Evolutionary conservation across 2,888 invertebrate genomes (phyloP).

Genomic region (Eilema griseolum): DNA sequence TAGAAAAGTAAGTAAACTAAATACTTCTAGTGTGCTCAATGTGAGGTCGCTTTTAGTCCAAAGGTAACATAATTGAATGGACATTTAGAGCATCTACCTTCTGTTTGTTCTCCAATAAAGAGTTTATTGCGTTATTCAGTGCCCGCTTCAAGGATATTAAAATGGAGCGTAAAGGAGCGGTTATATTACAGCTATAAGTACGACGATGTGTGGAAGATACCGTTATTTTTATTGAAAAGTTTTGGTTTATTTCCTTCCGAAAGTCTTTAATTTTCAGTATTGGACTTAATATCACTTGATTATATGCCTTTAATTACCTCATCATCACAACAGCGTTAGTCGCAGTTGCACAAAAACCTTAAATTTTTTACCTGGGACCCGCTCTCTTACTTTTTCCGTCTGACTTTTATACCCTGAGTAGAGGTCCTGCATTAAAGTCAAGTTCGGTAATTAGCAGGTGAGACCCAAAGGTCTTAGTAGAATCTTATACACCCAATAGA

Average conservation of each 20-base stretch:
- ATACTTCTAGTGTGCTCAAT: slow-evolving; percentile 23
- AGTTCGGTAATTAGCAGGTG: no score
- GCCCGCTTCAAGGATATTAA: slow-evolving; percentile 14
- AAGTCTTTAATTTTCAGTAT: background rate
- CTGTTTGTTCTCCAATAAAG: slow-evolving; percentile 29
- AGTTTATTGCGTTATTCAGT: slow-evolving; percentile 29
- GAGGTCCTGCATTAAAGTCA: no score
- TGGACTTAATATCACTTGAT: background rate
- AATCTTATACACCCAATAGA: no score
- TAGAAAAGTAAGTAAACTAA: slow-evolving; percentile 30
- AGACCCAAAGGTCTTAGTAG: no score
- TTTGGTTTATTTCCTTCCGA: background rate
- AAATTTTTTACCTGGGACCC: no score
- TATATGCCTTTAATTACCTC: no score
- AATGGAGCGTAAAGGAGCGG: slow-evolving; percentile 3
- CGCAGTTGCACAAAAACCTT: no score
- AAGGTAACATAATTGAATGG: slow-evolving; percentile 33
- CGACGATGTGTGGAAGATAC: background rate
- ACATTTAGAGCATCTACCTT: slow-evolving; percentile 18
- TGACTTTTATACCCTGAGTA: no score
- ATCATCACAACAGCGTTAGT: no score
- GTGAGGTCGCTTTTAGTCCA: slow-evolving; percentile 18
- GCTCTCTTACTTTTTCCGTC: no score
- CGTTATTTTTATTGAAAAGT: background rate
- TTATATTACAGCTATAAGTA: slow-evolving; percentile 6